Conservation (phyloP, 2,888 invertebrate genomes). For the Sinhomidia bicolor region DNA sequence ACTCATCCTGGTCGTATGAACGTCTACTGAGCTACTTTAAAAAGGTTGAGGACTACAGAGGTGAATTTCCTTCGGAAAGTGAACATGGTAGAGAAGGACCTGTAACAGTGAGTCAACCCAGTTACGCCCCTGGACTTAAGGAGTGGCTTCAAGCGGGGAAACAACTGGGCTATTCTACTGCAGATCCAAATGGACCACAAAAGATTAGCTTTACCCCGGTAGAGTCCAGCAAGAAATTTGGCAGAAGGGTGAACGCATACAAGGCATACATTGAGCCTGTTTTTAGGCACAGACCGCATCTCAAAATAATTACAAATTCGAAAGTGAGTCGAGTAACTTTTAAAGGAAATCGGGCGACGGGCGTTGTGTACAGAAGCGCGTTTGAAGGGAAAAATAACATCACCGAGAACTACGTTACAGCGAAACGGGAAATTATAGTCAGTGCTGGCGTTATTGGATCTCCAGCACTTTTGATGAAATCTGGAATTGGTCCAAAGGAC, state of each 20-base stretch:
- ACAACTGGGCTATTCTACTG: neutral
- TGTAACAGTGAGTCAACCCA: neutral
- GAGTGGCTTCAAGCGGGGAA: neutral
- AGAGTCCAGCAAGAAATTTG: neutral
- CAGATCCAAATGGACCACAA: constrained; percentile 34
- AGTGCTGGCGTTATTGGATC: neutral
- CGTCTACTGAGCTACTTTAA: constrained; percentile 91
- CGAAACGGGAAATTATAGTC: neutral
- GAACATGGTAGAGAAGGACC: neutral
- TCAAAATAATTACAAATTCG: neutral
- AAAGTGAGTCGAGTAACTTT: neutral
- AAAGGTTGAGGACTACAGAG: constrained; percentile 82
- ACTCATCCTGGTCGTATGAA: constrained; percentile 92
- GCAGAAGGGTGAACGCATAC: constrained; percentile 12
- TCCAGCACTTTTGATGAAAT: neutral
- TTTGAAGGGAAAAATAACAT: neutral
- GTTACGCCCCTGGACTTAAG: neutral
- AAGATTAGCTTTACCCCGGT: neutral
- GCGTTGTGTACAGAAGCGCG: neutral
- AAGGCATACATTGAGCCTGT: neutral
- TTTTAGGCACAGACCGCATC: neutral
- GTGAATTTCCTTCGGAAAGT: constrained; percentile 81
- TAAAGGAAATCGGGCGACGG: neutral
- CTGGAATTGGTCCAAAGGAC: neutral
- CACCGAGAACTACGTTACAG: neutral